A percentile compares a stretch with the other conserved stretches of the same genome.
Evolutionary conservation across 2,888 invertebrate genomes (phyloP).

Genomic region (Monochamus alternatus): DNA sequence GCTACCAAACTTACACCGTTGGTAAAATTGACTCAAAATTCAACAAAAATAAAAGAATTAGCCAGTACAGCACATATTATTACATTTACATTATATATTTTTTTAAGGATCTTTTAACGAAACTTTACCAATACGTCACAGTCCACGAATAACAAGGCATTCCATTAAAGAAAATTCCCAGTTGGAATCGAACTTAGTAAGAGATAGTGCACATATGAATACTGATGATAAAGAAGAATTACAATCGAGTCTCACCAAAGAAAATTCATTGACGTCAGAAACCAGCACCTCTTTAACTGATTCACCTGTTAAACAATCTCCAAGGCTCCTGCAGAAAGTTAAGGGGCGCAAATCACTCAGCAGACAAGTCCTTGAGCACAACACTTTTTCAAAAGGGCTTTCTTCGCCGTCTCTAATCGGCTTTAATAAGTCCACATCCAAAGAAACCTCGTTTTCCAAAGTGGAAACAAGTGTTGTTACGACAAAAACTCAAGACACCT

Average conservation of each 20-base stretch:
- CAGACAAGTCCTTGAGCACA: slow-evolving; percentile 59
- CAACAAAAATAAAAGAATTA: too few species aligned
- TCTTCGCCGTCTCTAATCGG: not conserved
- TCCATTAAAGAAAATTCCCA: not conserved
- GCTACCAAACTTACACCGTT: too few species aligned
- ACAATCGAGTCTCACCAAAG: not conserved
- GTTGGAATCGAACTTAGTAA: not conserved
- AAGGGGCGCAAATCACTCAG: slow-evolving; percentile 57
- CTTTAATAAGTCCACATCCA: not conserved
- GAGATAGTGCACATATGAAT: not conserved
- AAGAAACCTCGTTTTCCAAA: slow-evolving; percentile 16
- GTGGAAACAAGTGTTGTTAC: not conserved
- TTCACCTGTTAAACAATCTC: slow-evolving; percentile 25
- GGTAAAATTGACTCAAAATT: too few species aligned
- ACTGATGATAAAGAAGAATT: not conserved
- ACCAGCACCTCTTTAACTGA: not conserved
- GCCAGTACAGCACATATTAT: too few species aligned
- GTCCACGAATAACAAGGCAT: slow-evolving; percentile 57
- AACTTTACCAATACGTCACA: slow-evolving; percentile 55
- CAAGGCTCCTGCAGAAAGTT: slow-evolving; percentile 43
- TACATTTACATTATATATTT: not conserved
- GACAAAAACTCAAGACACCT: not conserved
- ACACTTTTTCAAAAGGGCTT: slow-evolving; percentile 52
- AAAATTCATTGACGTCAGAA: not conserved
- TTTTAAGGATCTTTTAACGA: slow-evolving; percentile 53